Conservation (phyloP, 2,113 vertebrate genomes). For the Stercorarius parasiticus region DNA sequence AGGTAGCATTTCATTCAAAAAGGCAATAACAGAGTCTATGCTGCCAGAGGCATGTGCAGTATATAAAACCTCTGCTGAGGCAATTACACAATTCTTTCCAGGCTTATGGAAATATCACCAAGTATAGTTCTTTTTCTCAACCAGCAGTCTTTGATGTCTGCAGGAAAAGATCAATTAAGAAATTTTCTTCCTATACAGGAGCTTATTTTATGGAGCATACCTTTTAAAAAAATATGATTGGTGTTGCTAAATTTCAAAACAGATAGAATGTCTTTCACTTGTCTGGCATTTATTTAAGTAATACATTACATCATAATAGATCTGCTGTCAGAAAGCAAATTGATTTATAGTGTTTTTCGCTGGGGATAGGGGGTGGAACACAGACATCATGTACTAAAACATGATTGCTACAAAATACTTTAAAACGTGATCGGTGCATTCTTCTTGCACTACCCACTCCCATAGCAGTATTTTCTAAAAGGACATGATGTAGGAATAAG, state of each 20-base stretch:
- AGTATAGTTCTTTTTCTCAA: neutral
- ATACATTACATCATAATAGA: neutral
- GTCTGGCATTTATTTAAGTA: neutral
- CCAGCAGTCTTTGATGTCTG: neutral
- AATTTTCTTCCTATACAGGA: neutral
- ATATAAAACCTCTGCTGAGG: neutral
- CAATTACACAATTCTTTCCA: neutral
- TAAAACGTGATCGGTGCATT: neutral
- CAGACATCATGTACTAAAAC: no score
- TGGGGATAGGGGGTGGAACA: neutral
- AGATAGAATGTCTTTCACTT: neutral
- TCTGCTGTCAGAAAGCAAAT: neutral
- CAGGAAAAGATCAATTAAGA: neutral
- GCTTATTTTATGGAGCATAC: neutral
- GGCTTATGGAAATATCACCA: neutral
- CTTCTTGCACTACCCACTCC: neutral
- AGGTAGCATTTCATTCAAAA: neutral
- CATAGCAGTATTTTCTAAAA: neutral
- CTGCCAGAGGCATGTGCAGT: neutral
- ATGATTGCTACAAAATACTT: neutral
- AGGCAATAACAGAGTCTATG: neutral
- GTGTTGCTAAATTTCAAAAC: neutral
- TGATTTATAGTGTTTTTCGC: neutral
- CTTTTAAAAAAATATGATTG: neutral
- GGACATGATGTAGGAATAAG: neutral